Percentiles rank a stretch among this genome's conserved stretches.
Evolutionary conservation across 1,140 invertebrate genomes (phyloP).

Genomic region (Apolygus lucorum): DNA sequence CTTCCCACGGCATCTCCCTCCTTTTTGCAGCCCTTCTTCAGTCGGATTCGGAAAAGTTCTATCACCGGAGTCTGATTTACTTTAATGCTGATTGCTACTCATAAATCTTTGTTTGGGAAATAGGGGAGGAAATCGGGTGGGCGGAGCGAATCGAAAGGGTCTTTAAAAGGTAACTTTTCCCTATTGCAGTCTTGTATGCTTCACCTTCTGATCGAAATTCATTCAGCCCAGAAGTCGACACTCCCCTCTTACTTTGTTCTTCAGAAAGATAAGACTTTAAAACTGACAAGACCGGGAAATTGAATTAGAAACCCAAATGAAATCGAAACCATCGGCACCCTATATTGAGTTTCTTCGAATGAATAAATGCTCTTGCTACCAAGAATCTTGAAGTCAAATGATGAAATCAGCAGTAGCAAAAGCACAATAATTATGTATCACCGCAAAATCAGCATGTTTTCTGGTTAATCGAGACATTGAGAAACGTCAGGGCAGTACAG

Average conservation of each 20-base stretch:
- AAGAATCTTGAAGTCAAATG: background rate
- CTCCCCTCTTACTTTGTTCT: background rate
- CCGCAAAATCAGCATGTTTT: background rate
- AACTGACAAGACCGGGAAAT: background rate
- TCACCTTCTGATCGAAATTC: slow-evolving; percentile 13
- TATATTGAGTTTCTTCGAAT: background rate
- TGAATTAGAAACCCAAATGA: background rate
- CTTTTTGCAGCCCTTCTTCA: background rate
- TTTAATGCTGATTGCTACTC: slow-evolving; percentile 16
- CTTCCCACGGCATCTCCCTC: slow-evolving; percentile 3
- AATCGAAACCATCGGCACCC: background rate
- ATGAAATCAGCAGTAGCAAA: background rate
- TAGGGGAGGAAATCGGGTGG: too few species aligned
- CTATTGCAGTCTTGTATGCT: background rate
- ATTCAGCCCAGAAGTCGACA: slow-evolving; percentile 3
- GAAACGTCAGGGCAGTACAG: background rate
- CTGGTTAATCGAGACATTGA: background rate
- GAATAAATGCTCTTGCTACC: background rate
- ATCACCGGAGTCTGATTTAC: slow-evolving; percentile 12
- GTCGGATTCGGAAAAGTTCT: background rate
- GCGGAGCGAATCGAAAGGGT: background rate
- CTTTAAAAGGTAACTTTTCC: slow-evolving; percentile 4
- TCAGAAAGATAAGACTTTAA: background rate
- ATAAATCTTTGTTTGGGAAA: slow-evolving; percentile 8
- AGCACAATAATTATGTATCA: background rate